Evolutionary conservation across 2,888 invertebrate species (phyloP).

Genomic region (Holacanthella duospinosa): DNA sequence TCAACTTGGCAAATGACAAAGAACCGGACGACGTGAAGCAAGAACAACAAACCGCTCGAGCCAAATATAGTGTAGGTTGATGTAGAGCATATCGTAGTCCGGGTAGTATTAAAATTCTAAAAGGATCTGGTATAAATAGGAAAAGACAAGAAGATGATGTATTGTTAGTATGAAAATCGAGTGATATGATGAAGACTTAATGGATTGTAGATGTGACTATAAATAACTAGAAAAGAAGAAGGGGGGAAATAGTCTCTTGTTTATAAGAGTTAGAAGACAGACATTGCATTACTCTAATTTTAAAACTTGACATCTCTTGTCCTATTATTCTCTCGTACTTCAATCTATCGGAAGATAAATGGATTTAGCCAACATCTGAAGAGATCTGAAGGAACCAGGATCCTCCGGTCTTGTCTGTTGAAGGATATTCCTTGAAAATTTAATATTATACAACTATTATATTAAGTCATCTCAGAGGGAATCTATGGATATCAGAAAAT

Average conservation of each 20-base stretch:
- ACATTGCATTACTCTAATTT: background rate
- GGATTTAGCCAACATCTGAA: too few relatives aligned
- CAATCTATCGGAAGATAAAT: constrained; percentile 3
- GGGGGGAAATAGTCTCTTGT: background rate
- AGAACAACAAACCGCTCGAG: too few relatives aligned
- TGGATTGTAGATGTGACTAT: constrained; percentile 35
- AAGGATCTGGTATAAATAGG: too few relatives aligned
- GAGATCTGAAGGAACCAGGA: too few relatives aligned
- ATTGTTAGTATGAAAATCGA: constrained; percentile 31
- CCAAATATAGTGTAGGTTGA: constrained; percentile 2
- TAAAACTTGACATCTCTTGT: background rate
- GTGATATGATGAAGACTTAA: constrained; percentile 36
- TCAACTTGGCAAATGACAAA: too few relatives aligned
- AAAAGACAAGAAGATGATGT: constrained; percentile 21
- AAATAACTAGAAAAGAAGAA: constrained; percentile 30
- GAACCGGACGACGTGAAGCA: too few relatives aligned
- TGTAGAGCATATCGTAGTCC: too few relatives aligned
- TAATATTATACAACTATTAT: too few relatives aligned
- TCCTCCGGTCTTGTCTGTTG: background rate
- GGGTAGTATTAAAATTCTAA: too few relatives aligned
- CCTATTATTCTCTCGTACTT: background rate
- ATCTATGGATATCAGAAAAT: constrained; percentile 2
- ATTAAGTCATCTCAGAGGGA: background rate
- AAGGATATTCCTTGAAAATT: too few relatives aligned
- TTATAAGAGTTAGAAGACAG: background rate